phyloP scores from a whole-genome alignment of 2,113 vertebrate species.

The Pollimyrus isidori region DNA sequence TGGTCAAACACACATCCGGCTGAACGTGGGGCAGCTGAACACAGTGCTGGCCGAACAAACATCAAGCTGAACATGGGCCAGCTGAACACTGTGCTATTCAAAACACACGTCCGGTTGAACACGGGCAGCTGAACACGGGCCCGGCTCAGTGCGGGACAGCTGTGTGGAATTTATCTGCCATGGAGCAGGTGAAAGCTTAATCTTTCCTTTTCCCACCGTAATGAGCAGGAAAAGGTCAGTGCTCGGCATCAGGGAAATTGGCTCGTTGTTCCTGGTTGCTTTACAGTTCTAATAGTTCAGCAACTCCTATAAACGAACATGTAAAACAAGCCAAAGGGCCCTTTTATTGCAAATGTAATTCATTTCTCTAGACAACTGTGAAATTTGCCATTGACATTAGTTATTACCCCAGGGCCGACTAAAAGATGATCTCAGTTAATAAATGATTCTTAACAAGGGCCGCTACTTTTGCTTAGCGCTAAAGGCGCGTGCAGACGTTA shows the following conservation, averaged over 20 bases:
- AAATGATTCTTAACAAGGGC: constrained; percentile 98
- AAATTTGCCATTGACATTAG: constrained; percentile 99
- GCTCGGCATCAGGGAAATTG: constrained; percentile 73
- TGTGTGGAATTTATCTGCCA: constrained; percentile 26
- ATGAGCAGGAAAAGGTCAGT: constrained; percentile 86
- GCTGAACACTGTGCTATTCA: accelerated
- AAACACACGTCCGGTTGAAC: neutral
- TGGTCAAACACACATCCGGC: accelerated
- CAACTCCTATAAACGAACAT: constrained; percentile 87
- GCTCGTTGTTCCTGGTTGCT: constrained; percentile 73
- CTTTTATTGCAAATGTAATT: constrained; percentile 97
- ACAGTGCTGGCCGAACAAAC: neutral
- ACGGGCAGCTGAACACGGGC: neutral
- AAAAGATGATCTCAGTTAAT: constrained; percentile 97
- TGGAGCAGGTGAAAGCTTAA: constrained; percentile 43
- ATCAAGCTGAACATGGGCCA: neutral
- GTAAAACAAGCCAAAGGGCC: constrained; percentile 89
- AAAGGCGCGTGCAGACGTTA: constrained; percentile 84
- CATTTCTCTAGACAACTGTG: constrained; percentile 99
- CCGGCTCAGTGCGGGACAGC: neutral
- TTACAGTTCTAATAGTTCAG: constrained; percentile 87
- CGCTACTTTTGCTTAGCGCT: constrained; percentile 63
- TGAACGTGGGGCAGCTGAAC: neutral
- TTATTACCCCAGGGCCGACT: constrained; percentile 92
- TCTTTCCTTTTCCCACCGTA: constrained; percentile 47